Evolutionary conservation across 2,797 vertebrate genomes (phyloP).

Genomic region (Phaenicophaeus curvirostris): DNA sequence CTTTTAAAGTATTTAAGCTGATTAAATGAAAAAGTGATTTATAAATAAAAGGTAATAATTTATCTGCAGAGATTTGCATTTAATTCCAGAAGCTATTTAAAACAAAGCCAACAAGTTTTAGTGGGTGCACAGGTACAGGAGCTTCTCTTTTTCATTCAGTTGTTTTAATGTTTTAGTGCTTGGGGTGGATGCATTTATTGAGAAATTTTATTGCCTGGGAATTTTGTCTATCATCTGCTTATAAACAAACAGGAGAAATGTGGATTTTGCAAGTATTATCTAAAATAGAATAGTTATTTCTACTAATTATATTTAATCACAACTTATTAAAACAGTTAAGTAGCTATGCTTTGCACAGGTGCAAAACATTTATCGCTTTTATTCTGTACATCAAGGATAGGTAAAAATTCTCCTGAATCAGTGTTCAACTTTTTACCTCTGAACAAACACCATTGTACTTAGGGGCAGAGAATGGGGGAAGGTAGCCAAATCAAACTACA

Average conservation of each 20-base stretch:
- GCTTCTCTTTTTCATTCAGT: not conserved
- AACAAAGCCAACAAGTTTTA: not conserved
- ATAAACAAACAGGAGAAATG: not conserved
- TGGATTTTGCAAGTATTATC: not conserved
- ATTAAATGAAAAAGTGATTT: conserved; percentile 57
- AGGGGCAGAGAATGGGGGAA: not conserved
- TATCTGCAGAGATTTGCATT: not conserved
- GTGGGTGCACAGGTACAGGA: not conserved
- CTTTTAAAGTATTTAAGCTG: conserved; percentile 67
- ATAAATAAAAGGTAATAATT: conserved; percentile 42
- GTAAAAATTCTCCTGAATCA: not conserved
- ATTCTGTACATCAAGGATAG: not conserved
- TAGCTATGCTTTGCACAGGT: not conserved
- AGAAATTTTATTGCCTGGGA: not conserved
- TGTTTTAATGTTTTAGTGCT: not conserved
- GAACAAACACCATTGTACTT: not conserved
- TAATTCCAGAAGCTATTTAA: conserved; percentile 6
- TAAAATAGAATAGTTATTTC: not conserved
- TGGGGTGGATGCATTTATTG: not conserved
- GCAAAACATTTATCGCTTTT: not conserved
- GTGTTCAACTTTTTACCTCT: not conserved
- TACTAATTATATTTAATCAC: not conserved
- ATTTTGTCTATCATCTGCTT: not conserved
- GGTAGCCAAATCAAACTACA: rapidly evolving
- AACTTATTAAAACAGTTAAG: not conserved